phyloP scores from a whole-genome alignment of 2,113 vertebrate species.

The Colinus virginianus region DNA sequence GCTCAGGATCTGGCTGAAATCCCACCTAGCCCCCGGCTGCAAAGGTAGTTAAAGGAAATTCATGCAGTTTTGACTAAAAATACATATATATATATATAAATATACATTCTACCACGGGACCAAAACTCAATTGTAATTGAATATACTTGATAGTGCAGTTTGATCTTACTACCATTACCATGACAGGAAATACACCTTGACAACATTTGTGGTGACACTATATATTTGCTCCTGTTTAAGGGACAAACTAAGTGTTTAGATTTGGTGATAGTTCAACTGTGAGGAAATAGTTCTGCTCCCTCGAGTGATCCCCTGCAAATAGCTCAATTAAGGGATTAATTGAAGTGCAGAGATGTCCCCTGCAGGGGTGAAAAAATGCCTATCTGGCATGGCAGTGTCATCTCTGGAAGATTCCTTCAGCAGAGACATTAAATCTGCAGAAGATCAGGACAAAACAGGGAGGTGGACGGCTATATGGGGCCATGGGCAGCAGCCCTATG shows the following conservation, averaged over 20 bases:
- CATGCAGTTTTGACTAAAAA: neutral
- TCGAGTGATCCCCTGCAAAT: slow-evolving; percentile 26
- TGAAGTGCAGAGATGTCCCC: slow-evolving; percentile 18
- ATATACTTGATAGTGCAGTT: neutral
- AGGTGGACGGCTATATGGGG: neutral
- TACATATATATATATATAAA: no score
- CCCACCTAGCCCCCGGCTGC: neutral
- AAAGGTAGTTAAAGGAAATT: neutral
- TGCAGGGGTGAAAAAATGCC: neutral
- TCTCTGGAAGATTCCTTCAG: neutral
- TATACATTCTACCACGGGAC: neutral
- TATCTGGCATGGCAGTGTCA: neutral
- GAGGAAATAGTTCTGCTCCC: neutral
- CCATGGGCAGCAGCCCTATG: neutral
- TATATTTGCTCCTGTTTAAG: slow-evolving; percentile 38
- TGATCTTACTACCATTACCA: neutral
- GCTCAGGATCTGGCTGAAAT: neutral
- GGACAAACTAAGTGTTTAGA: neutral
- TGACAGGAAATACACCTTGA: neutral
- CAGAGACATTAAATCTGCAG: neutral
- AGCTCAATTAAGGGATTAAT: slow-evolving; percentile 65
- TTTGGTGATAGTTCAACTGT: neutral
- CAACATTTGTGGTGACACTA: neutral
- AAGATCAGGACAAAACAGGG: neutral
- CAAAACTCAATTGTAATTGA: neutral